Base-by-base conservation (phyloP, 2,888 invertebrate genomes). In the Caenorhabditis angaria region DNA sequence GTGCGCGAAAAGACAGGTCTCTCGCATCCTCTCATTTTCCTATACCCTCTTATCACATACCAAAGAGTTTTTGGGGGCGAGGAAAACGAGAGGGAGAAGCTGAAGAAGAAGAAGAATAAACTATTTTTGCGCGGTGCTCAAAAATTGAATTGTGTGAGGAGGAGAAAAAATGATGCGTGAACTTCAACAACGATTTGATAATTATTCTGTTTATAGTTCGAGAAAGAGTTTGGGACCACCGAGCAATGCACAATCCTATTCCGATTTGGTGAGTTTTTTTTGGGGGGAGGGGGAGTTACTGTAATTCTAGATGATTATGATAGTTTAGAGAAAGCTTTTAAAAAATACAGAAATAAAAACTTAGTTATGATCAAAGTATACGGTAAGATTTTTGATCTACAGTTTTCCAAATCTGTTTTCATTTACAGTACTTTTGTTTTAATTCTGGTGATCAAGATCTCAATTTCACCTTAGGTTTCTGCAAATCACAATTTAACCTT, bases 211-310 rank as follows among this genome's bases (percentile, higher is more conserved):
- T 73, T 73, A 73, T 65, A 80, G 80, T 63, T 80, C 80, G 22
- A 65, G 77, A 24, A 73, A 71, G 63, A 74, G 71, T 67, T 74
- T 80, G 71, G 80, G 77, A 65, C 73, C 72, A 58, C 79, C 79
- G 24, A 75, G 73, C 25, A 67, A 78, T 28, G 80, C 80, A 54
- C 77, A 78, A 6, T 74, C 74, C 47, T 80, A 80, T 66, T 70
- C 71, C 41, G 80, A 80, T 80, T 65, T 80, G 35, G 80, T 80
- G 61, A 78, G 80, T 80, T 68, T 65, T 65, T 67, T 58, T 50
- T 41, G 51, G 25, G 5, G 5, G 32, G 32, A 8, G 32, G 5
- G 32, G 32, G 32, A 8, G 32, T 5, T 12, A 5, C 5, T 32
- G 12, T 8, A 32, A 32, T 8, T 32, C 12, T 32, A 32, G 5